Evolutionary conservation across 2,888 invertebrate genomes (phyloP).

Genomic region (Nomada ferruginata): DNA sequence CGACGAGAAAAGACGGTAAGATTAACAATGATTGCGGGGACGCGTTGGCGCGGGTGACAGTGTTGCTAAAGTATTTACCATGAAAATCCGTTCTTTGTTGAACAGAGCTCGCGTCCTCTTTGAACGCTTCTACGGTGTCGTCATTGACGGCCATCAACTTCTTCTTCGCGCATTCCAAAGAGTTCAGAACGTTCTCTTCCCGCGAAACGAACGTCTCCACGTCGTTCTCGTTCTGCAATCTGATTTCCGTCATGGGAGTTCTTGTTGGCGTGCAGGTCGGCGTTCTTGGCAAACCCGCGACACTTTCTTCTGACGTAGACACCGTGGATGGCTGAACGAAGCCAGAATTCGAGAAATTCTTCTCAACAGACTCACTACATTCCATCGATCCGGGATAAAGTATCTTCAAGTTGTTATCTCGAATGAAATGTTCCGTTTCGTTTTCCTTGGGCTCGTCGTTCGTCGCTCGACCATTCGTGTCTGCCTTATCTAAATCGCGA

Average conservation of each 20-base stretch:
- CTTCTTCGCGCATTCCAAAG: slow-evolving; percentile 44
- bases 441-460: not conserved
- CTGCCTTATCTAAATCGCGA: not conserved
- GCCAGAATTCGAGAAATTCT: slow-evolving; percentile 3
- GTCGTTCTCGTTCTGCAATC: not conserved
- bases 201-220: slow-evolving; percentile 37
- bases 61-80: slow-evolving; percentile 35
- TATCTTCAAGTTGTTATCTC: not conserved
- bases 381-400: not conserved
- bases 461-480: not conserved
- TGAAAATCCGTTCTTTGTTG: slow-evolving; percentile 43
- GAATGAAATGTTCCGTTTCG: not conserved
- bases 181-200: slow-evolving; percentile 49
- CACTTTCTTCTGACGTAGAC: slow-evolving; percentile 12
- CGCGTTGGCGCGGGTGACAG: no score
- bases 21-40: not conserved
- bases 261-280: slow-evolving; percentile 63
- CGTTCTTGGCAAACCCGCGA: slow-evolving; percentile 61
- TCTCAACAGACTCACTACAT: not conserved
- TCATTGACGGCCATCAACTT: slow-evolving; percentile 46
- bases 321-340: not conserved
- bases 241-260: slow-evolving; percentile 50
- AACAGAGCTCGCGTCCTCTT: slow-evolving; percentile 21
- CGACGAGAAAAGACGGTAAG: not conserved
- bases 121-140: slow-evolving; percentile 2